Conservation (phyloP, 2,113 vertebrate genomes). For the Poicephalus meyeri region DNA sequence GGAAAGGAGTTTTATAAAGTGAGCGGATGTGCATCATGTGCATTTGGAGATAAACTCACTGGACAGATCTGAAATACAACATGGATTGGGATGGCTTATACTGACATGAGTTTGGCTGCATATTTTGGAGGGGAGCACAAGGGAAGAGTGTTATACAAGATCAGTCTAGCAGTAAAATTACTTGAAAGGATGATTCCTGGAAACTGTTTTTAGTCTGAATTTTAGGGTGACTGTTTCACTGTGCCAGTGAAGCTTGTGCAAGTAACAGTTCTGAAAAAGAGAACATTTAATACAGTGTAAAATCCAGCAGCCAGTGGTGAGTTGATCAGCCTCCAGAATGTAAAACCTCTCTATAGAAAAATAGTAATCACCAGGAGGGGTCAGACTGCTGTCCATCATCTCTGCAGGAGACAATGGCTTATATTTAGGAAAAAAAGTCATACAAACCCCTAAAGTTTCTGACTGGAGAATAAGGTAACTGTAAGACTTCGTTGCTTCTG, state of each 20-base stretch:
- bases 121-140: not conserved
- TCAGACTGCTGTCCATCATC: not conserved
- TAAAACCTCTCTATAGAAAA: not conserved
- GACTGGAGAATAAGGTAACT: not conserved
- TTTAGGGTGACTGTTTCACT: not conserved
- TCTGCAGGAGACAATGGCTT: not conserved
- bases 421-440: not conserved
- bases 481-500: not conserved
- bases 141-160: not conserved
- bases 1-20: not conserved
- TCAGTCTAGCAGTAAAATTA: not conserved
- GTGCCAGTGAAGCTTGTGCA: not conserved
- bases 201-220: not conserved
- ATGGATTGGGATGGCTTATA: not conserved
- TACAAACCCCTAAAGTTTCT: not conserved
- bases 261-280: not conserved
- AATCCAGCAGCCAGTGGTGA: not conserved
- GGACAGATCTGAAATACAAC: not conserved
- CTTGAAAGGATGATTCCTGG: not conserved
- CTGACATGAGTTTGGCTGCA: not conserved
- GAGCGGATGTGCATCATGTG: not conserved
- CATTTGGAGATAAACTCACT: not conserved
- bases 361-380: not conserved
- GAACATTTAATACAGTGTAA: not conserved
- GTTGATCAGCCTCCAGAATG: not conserved